A percentile compares a stretch with the other conserved stretches of the same genome.
Conservation (phyloP, 2,113 vertebrate genomes). For the Scophthalmus maximus region DNA sequence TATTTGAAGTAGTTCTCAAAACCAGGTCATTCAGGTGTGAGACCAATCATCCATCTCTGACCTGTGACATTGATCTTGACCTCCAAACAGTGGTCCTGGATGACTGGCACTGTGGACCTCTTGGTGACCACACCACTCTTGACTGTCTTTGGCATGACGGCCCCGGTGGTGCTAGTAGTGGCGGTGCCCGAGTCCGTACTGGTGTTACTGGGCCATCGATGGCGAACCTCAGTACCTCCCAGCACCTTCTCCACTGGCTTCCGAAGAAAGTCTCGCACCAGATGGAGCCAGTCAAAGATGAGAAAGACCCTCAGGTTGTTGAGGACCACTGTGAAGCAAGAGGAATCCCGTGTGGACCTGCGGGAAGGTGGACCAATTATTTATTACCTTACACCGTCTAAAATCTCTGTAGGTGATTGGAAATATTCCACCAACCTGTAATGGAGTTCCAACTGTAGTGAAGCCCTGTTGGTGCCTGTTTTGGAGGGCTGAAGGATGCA, state of each 20-base stretch:
- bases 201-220: conserved; percentile 71
- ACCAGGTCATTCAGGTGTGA: not conserved
- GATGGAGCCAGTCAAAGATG: conserved; percentile 95
- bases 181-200: conserved; percentile 62
- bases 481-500: conserved; percentile 96
- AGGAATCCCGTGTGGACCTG: conserved; percentile 93
- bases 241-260: conserved; percentile 79
- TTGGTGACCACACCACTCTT: conserved; percentile 97
- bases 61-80: conserved; percentile 97
- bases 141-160: conserved; percentile 90
- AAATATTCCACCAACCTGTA: conserved; percentile 84
- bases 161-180: conserved; percentile 37
- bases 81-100: conserved; percentile 89
- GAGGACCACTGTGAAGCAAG: conserved; percentile 95
- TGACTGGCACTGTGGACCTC: conserved; percentile 89
- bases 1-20: not conserved
- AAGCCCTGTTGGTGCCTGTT: conserved; percentile 86
- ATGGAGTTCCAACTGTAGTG: conserved; percentile 95
- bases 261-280: conserved; percentile 90
- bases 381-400: not conserved
- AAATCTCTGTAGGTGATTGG: not conserved
- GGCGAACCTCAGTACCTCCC: conserved; percentile 29
- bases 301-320: conserved; percentile 96
- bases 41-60: conserved; percentile 55
- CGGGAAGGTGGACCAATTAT: not conserved